phyloP scores from a whole-genome alignment of 2,888 invertebrate species.

The Arge pagana region DNA sequence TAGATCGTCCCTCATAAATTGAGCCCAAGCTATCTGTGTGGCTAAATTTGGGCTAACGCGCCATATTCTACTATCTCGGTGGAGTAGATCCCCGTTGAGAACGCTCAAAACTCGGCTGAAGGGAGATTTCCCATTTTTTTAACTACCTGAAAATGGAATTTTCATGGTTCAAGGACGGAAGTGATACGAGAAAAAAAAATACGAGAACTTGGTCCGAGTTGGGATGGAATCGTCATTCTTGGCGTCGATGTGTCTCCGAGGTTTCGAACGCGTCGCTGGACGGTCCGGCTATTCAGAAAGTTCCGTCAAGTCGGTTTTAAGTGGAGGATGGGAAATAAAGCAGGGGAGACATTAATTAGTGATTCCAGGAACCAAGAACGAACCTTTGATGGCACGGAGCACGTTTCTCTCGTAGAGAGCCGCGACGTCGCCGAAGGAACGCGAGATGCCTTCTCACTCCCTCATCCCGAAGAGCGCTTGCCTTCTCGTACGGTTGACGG shows the following conservation, averaged over 20 bases:
- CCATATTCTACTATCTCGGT: too few relatives aligned
- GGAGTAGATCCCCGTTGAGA: too few relatives aligned
- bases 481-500: too few relatives aligned
- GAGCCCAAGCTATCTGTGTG: too few relatives aligned
- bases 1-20: too few relatives aligned
- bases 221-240: slow-evolving; percentile 43
- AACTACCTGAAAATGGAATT: slow-evolving; percentile 18
- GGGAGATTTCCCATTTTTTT: slow-evolving; percentile 22
- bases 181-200: slow-evolving; percentile 17
- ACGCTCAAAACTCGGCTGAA: neutral
- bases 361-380: slow-evolving; percentile 56
- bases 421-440: too few relatives aligned
- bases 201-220: slow-evolving; percentile 6
- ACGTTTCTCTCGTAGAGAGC: neutral
- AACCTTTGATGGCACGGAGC: slow-evolving; percentile 1
- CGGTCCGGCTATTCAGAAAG: slow-evolving; percentile 25
- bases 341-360: slow-evolving; percentile 57
- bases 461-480: too few relatives aligned
- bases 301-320: slow-evolving; percentile 31
- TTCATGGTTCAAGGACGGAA: slow-evolving; percentile 22
- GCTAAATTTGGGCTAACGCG: too few relatives aligned
- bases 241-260: slow-evolving; percentile 48
- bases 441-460: too few relatives aligned
- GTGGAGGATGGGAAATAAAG: slow-evolving; percentile 47
- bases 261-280: too few relatives aligned